Percentiles rank a stretch among this genome's conserved stretches.
phyloP scores from a whole-genome alignment of 2,113 vertebrate genomes.

The Chaetops frenatus region DNA sequence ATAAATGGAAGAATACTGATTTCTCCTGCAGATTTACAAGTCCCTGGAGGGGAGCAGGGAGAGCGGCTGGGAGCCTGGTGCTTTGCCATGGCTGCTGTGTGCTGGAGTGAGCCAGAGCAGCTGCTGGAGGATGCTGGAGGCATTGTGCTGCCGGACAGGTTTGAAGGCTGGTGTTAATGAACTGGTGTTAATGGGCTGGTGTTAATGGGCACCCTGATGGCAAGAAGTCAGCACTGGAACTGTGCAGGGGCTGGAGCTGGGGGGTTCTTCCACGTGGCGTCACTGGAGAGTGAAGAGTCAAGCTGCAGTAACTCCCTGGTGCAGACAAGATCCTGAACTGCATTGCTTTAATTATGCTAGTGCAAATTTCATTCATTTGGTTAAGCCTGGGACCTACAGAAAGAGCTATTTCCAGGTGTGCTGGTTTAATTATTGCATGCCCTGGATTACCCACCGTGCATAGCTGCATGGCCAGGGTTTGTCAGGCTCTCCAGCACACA shows the following conservation, averaged over 20 bases:
- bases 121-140: background rate
- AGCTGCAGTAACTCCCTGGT: background rate
- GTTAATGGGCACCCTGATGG: background rate
- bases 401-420: slow-evolving; percentile 1
- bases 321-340: background rate
- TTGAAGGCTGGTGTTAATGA: background rate
- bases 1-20: background rate
- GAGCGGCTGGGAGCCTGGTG: fast-evolving
- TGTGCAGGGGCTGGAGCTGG: background rate
- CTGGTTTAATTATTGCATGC: background rate
- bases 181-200: background rate
- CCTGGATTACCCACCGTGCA: background rate
- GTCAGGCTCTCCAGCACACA: fast-evolving
- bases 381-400: slow-evolving; percentile 49
- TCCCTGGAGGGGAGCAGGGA: background rate
- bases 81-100: background rate
- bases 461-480: background rate
- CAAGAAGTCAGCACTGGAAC: background rate
- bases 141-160: background rate
- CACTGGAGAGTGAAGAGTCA: background rate
- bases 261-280: background rate
- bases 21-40: background rate
- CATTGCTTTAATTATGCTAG: background rate
- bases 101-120: background rate
- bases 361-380: slow-evolving; percentile 13